A percentile compares a stretch with the other conserved stretches of the same genome.
These are phyloP conservation scores for Tyria jacobaeae DNA, from an alignment of 2,888 invertebrate species.

Conservation along the genomic window DNA sequence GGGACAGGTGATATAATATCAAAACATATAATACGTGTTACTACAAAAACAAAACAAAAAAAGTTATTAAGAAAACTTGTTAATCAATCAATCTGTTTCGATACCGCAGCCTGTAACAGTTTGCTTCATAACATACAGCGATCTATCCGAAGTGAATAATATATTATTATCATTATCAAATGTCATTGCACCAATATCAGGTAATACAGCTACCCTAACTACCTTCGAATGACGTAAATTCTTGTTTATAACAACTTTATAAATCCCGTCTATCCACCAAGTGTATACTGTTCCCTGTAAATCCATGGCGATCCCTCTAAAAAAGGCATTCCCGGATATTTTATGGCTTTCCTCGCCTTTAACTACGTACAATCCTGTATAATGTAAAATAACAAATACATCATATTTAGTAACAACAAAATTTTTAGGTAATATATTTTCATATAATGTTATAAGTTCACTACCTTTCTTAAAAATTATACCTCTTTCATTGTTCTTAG, in stretches of 20 bases:
- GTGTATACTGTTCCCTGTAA: constrained; percentile 68
- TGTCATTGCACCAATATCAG: constrained; percentile 66
- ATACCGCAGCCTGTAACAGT: constrained; percentile 48
- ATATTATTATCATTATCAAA: constrained; percentile 77
- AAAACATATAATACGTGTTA: background rate
- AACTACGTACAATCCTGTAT: constrained; percentile 66
- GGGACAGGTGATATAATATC: background rate
- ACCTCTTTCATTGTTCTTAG: constrained; percentile 59
- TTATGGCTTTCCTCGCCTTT: constrained; percentile 57
- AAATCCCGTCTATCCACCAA: constrained; percentile 80
- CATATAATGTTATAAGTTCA: constrained; percentile 61
- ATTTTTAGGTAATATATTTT: constrained; percentile 62
- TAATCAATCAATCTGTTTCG: background rate
- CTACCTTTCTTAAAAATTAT: constrained; percentile 70
- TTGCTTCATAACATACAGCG: constrained; percentile 60
- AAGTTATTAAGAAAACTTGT: background rate
- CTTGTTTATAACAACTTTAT: constrained; percentile 64
- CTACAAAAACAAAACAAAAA: background rate
- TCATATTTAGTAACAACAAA: constrained; percentile 73
- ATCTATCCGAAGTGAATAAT: constrained; percentile 64
- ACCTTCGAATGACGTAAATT: constrained; percentile 62
- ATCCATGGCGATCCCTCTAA: constrained; percentile 73
- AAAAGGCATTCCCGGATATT: constrained; percentile 70
- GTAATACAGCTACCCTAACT: constrained; percentile 61
- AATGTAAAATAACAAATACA: constrained; percentile 65